These are phyloP conservation scores for Vireo griseus DNA, from an alignment of 2,797 vertebrate genomes.

Conservation along the genomic window DNA sequence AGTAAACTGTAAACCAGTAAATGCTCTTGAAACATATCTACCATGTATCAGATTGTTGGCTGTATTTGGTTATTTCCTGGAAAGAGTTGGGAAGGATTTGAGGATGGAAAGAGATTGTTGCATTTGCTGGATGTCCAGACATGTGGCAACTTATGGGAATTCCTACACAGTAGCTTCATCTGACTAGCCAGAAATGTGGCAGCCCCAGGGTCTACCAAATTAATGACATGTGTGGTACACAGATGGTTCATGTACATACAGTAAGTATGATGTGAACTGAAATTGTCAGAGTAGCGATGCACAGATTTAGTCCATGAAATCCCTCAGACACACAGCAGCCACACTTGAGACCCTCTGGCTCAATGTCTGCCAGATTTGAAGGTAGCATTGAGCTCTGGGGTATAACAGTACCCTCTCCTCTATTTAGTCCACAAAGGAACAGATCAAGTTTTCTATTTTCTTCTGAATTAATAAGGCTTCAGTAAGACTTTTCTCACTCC, in stretches of 20 bases:
- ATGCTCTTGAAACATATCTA: background rate
- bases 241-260: background rate
- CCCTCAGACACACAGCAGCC: background rate
- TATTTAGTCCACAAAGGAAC: background rate
- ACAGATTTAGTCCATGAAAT: background rate
- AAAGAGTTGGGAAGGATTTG: background rate
- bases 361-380: background rate
- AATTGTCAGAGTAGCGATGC: background rate
- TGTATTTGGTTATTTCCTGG: background rate
- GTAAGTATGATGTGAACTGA: background rate
- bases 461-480: background rate
- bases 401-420: background rate
- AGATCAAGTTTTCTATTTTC: background rate
- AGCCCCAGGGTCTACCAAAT: background rate
- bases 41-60: accelerated
- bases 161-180: background rate
- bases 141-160: background rate
- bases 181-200: background rate
- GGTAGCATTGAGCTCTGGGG: background rate
- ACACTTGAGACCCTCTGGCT: background rate
- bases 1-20: background rate
- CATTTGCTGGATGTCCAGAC: background rate
- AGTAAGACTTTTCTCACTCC: background rate
- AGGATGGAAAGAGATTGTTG: background rate
- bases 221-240: background rate